These are phyloP conservation scores for Ailurus styani DNA, from an alignment of 2,113 vertebrate species.

Conservation along the genomic window DNA sequence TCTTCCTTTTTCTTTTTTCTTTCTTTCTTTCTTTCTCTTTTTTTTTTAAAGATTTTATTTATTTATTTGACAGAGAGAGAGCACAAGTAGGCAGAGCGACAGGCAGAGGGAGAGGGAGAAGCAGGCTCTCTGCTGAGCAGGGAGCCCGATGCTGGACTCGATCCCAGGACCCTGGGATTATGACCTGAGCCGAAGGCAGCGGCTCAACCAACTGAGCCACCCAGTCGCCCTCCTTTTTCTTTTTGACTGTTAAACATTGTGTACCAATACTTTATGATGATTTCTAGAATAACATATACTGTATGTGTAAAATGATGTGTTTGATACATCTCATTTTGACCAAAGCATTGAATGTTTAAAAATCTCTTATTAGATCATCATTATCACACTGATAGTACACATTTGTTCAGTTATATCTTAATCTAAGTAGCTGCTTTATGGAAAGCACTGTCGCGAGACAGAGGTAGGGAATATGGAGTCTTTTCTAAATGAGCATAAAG, in stretches of 20 bases:
- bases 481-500: neutral
- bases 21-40: no score
- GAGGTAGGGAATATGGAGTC: neutral
- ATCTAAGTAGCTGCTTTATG: neutral
- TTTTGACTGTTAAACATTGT: neutral
- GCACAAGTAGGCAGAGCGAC: no score
- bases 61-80: no score
- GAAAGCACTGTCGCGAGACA: neutral
- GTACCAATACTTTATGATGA: neutral
- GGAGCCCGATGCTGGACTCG: no score
- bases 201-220: no score
- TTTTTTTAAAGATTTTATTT: no score
- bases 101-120: no score
- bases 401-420: no score
- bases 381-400: neutral
- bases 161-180: no score
- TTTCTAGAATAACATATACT: neutral
- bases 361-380: neutral
- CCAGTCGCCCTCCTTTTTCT: neutral
- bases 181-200: no score
- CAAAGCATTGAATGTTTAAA: neutral
- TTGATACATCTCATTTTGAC: neutral
- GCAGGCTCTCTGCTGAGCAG: no score
- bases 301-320: neutral
- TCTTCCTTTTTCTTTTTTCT: neutral